Evolutionary conservation across 53 echinoderm and acorn worm species (phyloP).

Genomic region (Glandiceps talaboti): DNA sequence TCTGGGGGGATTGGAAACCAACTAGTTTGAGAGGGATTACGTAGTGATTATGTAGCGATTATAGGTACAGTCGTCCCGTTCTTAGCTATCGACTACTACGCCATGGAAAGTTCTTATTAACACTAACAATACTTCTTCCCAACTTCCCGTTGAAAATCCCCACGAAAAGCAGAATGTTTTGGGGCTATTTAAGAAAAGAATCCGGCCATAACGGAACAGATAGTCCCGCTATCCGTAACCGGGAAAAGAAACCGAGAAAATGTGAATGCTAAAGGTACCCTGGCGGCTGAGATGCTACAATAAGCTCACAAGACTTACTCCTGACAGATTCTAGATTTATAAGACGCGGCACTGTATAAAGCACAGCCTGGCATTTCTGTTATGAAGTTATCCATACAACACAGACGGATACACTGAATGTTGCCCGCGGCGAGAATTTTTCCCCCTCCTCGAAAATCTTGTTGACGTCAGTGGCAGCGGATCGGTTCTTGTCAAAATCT

Average conservation of each 20-base stretch:
- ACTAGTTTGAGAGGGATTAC: neutral
- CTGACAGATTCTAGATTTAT: neutral
- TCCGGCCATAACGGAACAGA: neutral
- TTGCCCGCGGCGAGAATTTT: neutral
- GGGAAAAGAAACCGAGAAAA: neutral
- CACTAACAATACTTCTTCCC: neutral
- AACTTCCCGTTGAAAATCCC: neutral
- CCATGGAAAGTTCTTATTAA: no score
- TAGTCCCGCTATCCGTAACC: neutral
- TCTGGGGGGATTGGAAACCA: neutral
- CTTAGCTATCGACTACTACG: neutral
- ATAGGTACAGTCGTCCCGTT: neutral
- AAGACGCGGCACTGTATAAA: neutral
- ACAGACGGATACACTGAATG: neutral
- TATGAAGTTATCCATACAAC: neutral
- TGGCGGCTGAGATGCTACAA: neutral
- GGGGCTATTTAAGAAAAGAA: neutral
- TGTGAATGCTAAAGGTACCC: neutral
- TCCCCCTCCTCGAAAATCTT: neutral
- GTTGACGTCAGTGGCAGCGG: neutral
- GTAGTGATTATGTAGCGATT: neutral
- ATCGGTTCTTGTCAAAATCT: neutral
- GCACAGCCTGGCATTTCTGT: neutral
- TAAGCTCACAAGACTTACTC: neutral
- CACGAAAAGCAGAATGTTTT: neutral